Conservation (phyloP, 2,113 vertebrate genomes). For the Ornithorhynchus anatinus region DNA sequence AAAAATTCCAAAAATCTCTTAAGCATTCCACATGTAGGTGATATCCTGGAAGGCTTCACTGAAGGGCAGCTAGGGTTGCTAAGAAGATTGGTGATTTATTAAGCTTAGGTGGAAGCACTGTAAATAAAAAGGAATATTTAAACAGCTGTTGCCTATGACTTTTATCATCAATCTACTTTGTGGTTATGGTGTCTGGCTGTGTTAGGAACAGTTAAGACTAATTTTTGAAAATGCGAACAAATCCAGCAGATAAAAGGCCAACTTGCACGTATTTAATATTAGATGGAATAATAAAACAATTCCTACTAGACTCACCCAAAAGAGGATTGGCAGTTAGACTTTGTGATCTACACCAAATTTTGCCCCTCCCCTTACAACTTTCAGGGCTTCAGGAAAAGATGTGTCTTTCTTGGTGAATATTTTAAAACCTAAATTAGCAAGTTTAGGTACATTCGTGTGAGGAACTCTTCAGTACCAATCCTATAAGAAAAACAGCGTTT, state of each 20-base stretch:
- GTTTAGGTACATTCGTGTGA: not conserved
- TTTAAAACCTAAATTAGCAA: not conserved
- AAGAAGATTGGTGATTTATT: slow-evolving; percentile 42
- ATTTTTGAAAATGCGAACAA: slow-evolving; percentile 43
- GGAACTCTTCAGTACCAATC: not conserved
- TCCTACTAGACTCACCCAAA: not conserved
- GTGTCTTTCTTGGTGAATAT: not conserved
- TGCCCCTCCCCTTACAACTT: not conserved
- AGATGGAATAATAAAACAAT: slow-evolving; percentile 1
- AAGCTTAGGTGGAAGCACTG: not conserved
- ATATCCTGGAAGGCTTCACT: slow-evolving; percentile 12
- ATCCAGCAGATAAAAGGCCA: slow-evolving; percentile 1
- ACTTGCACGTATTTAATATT: slow-evolving; percentile 23
- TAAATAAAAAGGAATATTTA: slow-evolving; percentile 55
- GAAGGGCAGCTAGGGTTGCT: slow-evolving; percentile 27
- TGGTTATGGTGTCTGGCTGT: slow-evolving; percentile 38
- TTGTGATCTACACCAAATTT: not conserved
- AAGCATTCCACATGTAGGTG: not conserved
- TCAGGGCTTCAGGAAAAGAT: not conserved
- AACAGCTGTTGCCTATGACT: slow-evolving; percentile 46
- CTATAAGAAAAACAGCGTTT: too few species aligned
- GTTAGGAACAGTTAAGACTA: slow-evolving; percentile 28
- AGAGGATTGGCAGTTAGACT: slow-evolving; percentile 7
- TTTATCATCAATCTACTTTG: slow-evolving; percentile 23
- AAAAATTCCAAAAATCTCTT: not conserved